Base-by-base conservation (phyloP, 2,888 invertebrate genomes). In the Ischnura elegans region DNA sequence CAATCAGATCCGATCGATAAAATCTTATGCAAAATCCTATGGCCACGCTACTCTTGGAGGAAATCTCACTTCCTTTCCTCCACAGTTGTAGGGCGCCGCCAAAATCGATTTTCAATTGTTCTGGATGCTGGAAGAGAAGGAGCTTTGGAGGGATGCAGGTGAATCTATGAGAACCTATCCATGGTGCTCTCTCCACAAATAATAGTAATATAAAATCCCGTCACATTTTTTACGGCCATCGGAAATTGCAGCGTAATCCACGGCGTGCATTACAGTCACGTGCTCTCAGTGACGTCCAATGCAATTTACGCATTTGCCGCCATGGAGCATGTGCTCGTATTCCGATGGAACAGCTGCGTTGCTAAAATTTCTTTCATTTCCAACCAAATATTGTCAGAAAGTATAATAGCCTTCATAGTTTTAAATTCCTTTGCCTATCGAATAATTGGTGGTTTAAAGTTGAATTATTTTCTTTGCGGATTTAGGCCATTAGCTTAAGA, bases 61-160 rank as follows among this genome's bases (percentile, higher is more conserved):
- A 13, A n/a, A 85, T 45, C 51, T 19, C 51, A 42, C 51, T 36
- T 66, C 66, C 4, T 45, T 0, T 43, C 25, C 42, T 61, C 1
- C 90, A 42, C 13, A 13, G 43, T 90, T 43, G 10, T 76, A 76
- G 76, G 25, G 4, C 36, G 13, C 29, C 76, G 76, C 36, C 76
- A 36, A 61, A 90, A 90, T 90, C 43, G 90, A 90, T 90, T 90
- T 90, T 90, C 90, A 90, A 90, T 66, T 90, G 90, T 61, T 66
- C 90, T 10, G 19, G 61, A 90, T 61, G 90, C 61, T 76, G 76
- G 76, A 10, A 76, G 29, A n/a, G 66, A 55, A 51, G 36, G 90
- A 90, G 87, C 51, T 36, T 29, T 19, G 61, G 90, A 55, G 47
- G 21, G 55, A 43, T 90, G 55, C 43, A 43, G 76, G 42, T 45